phyloP scores from a whole-genome alignment of 1,140 invertebrate species.

The Pseudoatta argentina region DNA sequence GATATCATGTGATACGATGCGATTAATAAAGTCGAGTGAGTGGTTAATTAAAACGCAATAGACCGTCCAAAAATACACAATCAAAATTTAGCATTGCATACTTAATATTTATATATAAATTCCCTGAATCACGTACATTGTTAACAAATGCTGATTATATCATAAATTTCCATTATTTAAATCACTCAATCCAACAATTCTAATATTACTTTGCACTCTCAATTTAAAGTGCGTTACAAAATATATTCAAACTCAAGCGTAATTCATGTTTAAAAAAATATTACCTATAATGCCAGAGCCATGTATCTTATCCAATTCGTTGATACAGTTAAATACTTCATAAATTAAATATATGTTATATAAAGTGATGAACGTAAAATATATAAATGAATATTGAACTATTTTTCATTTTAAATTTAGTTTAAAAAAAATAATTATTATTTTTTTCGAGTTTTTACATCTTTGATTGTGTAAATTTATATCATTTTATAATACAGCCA shows the following conservation, averaged over 20 bases:
- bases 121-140: not conserved
- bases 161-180: not conserved
- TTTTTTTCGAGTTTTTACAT: too few relatives aligned
- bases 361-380: too few relatives aligned
- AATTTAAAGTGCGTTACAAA: not conserved
- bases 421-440: too few relatives aligned
- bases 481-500: too few relatives aligned
- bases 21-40: slow-evolving; percentile 32
- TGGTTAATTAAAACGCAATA: slow-evolving; percentile 11
- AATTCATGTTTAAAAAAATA: not conserved
- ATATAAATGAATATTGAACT: too few relatives aligned
- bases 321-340: not conserved
- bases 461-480: too few relatives aligned
- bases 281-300: not conserved
- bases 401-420: too few relatives aligned
- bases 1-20: slow-evolving; percentile 10
- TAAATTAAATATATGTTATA: too few relatives aligned
- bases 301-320: not conserved
- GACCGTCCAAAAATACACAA: not conserved
- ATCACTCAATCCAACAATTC: not conserved
- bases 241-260: not conserved
- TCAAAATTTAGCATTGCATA: not conserved
- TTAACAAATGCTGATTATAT: slow-evolving; percentile 2
- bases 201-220: not conserved
- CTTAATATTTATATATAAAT: not conserved